These are phyloP conservation scores for Cheilosia vernalis DNA, from an alignment of 2,888 invertebrate genomes.

Conservation along the genomic window DNA sequence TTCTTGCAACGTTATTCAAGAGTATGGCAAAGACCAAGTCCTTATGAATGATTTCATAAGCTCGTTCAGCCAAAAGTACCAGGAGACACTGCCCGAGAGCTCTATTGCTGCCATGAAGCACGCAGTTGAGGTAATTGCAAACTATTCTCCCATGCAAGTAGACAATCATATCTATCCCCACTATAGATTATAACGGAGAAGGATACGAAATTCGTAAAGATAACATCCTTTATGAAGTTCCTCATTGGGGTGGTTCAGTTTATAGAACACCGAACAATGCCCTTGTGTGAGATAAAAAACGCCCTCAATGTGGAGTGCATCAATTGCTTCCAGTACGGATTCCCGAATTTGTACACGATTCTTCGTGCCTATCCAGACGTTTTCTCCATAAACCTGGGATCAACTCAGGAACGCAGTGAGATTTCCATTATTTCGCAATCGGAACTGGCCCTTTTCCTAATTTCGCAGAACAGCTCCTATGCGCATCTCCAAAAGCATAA, in stretches of 20 bases:
- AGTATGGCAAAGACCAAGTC: slow-evolving; percentile 76
- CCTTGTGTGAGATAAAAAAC: slow-evolving; percentile 80
- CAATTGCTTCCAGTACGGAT: slow-evolving; percentile 75
- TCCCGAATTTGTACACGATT: slow-evolving; percentile 81
- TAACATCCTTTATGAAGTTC: slow-evolving; percentile 80
- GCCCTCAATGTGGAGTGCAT: slow-evolving; percentile 77
- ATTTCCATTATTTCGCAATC: slow-evolving; percentile 79
- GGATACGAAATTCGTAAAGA: slow-evolving; percentile 77
- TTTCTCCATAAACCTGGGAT: slow-evolving; percentile 79
- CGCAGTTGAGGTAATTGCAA: slow-evolving; percentile 79
- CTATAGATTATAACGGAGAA: slow-evolving; percentile 79
- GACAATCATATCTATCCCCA: background rate
- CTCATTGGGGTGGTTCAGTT: slow-evolving; percentile 80
- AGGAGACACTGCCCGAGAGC: slow-evolving; percentile 78
- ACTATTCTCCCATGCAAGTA: background rate
- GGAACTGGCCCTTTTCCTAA: slow-evolving; percentile 75
- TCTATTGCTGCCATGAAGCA: slow-evolving; percentile 82
- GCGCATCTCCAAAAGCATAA: slow-evolving; percentile 23
- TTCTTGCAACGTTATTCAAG: slow-evolving; percentile 79
- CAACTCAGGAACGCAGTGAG: slow-evolving; percentile 80
- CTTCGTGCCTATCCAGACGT: slow-evolving; percentile 81
- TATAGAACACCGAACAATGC: slow-evolving; percentile 80
- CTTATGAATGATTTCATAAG: slow-evolving; percentile 78
- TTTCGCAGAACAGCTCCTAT: slow-evolving; percentile 29
- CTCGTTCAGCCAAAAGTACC: slow-evolving; percentile 79